A percentile compares a stretch with the other conserved stretches of the same genome.
Conservation (phyloP, 2,113 vertebrate genomes). For the Hemiscyllium ocellatum region DNA sequence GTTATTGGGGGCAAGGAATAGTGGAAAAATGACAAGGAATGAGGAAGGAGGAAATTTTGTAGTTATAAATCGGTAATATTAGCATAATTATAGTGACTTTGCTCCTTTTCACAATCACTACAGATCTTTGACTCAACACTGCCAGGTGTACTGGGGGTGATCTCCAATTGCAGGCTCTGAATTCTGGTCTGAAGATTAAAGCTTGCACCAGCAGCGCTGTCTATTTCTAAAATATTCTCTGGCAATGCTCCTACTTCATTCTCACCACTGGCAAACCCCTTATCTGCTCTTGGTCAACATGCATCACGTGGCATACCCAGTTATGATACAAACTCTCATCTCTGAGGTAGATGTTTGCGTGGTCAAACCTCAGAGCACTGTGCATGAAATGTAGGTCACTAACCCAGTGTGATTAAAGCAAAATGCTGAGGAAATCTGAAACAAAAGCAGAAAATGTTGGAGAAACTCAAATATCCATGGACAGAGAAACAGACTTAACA, state of each 20-base stretch:
- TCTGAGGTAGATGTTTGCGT: background rate
- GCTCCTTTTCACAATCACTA: background rate
- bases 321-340: background rate
- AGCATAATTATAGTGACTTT: background rate
- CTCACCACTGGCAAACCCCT: background rate
- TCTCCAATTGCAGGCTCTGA: background rate
- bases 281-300: background rate
- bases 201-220: background rate
- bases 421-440: too few species aligned
- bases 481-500: too few species aligned
- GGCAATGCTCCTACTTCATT: background rate
- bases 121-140: background rate
- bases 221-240: background rate
- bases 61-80: background rate
- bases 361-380: background rate
- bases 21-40: background rate
- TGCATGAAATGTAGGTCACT: background rate
- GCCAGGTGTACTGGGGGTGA: background rate
- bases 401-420: background rate
- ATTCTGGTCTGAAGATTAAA: background rate
- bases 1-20: background rate
- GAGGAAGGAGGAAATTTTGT: background rate
- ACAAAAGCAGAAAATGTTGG: too few species aligned
- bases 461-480: too few species aligned
- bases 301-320: too few species aligned